A percentile compares a stretch with the other conserved stretches of the same genome.
Evolutionary conservation across 2,888 invertebrate genomes (phyloP).

Genomic region (Lordiphosa fenestrarum): DNA sequence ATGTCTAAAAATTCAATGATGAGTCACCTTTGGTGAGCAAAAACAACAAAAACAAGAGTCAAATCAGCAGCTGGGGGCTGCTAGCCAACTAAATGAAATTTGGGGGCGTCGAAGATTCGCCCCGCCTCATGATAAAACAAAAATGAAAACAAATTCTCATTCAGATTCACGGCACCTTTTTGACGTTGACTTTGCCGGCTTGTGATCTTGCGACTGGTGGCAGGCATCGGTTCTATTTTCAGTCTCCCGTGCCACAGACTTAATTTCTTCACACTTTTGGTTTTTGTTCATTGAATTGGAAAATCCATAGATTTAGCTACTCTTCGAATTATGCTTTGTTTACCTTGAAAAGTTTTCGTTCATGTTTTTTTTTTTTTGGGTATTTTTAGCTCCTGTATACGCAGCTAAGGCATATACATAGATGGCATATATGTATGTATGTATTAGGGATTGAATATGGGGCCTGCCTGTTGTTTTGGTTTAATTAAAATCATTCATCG

Average conservation of each 20-base stretch:
- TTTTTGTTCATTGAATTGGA: conserved; percentile 29
- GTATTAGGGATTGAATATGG: conserved; percentile 16
- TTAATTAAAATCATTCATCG: conserved; percentile 59
- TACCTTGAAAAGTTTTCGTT: conserved; percentile 62
- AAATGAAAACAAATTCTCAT: conserved; percentile 9
- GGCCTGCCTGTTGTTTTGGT: conserved; percentile 47
- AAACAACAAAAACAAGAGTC: conserved; percentile 17
- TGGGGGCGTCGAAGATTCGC: conserved; percentile 42
- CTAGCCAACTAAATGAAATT: conserved; percentile 18
- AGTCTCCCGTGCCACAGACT: conserved; percentile 37
- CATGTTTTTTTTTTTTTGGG: conserved; percentile 15
- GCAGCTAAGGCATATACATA: conserved; percentile 14
- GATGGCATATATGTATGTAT: conserved; percentile 19
- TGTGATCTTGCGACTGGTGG: conserved; percentile 3
- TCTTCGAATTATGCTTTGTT: conserved; percentile 62
- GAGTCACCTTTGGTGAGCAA: conserved; percentile 49
- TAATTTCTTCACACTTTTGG: conserved; percentile 33
- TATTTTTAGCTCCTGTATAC: conserved; percentile 52
- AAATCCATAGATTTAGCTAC: conserved; percentile 45
- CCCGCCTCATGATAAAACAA: conserved; percentile 12
- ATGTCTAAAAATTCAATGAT: conserved; percentile 64
- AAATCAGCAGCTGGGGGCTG: conserved; percentile 27
- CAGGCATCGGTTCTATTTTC: conserved; percentile 52
- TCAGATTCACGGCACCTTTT: conserved; percentile 33
- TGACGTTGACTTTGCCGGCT: conserved; percentile 45